A percentile compares a stretch with the other conserved stretches of the same genome.
Evolutionary conservation across 2,797 vertebrate species (phyloP).

Genomic region (Sciurus vulgaris): DNA sequence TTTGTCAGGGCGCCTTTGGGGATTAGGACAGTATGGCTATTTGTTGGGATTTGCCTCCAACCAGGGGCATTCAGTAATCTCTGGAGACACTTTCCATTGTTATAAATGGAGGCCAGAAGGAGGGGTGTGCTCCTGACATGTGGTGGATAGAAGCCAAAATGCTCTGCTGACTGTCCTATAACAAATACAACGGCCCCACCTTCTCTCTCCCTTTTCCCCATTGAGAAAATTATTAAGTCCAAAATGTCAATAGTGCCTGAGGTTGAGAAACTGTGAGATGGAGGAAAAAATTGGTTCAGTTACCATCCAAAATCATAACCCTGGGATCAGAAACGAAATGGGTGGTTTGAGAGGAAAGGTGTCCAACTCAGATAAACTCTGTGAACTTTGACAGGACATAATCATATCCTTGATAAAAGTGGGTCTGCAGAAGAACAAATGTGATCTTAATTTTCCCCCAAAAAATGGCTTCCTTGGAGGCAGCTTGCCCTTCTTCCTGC

Average conservation of each 20-base stretch:
- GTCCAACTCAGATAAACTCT: not conserved
- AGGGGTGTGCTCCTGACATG: not conserved
- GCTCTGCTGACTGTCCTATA: not conserved
- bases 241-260: not conserved
- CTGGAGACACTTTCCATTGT: constrained; percentile 3
- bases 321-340: not conserved
- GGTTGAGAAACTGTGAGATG: not conserved
- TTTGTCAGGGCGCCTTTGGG: not conserved
- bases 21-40: not conserved
- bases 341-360: not conserved
- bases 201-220: no score
- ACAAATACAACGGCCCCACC: not conserved
- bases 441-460: not conserved
- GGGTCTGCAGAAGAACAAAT: not conserved
- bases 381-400: not conserved
- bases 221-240: not conserved
- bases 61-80: not conserved
- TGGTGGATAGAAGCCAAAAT: not conserved
- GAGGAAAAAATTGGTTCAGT: not conserved
- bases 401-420: not conserved
- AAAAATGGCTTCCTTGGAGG: not conserved
- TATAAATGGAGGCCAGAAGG: not conserved
- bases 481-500: not conserved
- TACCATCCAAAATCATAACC: not conserved
- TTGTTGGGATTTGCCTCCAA: not conserved